Percentiles rank a stretch among this genome's conserved stretches.
Conservation (phyloP, 1,140 invertebrate species). For the Cryptotermes secundus region DNA sequence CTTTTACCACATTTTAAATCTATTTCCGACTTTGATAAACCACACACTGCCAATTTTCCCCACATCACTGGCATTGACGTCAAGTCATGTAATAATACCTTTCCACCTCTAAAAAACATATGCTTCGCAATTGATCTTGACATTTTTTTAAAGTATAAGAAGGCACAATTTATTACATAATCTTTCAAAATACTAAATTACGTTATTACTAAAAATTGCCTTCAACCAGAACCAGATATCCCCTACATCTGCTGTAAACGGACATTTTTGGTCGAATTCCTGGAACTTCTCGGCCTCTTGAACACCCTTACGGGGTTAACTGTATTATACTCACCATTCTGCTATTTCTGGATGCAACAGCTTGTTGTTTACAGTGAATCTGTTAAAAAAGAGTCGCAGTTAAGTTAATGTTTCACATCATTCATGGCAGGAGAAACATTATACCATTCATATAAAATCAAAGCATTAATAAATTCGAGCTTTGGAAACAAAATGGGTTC, state of each 20-base stretch:
- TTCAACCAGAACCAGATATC: neutral
- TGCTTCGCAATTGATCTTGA: slow-evolving; percentile 6
- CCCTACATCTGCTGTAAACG: neutral
- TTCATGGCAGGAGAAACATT: too few relatives aligned
- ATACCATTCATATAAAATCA: too few relatives aligned
- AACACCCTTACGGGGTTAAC: neutral
- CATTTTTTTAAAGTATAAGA: neutral
- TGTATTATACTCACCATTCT: slow-evolving; percentile 66
- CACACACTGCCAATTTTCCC: neutral
- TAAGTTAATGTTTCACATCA: neutral
- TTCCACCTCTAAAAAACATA: neutral
- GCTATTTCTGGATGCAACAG: slow-evolving; percentile 75
- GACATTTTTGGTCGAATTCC: neutral
- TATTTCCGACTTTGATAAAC: neutral
- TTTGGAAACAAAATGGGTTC: too few relatives aligned
- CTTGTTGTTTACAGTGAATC: slow-evolving; percentile 73
- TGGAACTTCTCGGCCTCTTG: neutral
- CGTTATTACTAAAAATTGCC: neutral
- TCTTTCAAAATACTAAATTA: neutral
- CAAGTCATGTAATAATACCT: neutral
- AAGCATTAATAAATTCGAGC: too few relatives aligned
- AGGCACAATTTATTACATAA: neutral
- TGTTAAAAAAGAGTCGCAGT: slow-evolving; percentile 55
- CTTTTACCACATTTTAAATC: slow-evolving; percentile 6
- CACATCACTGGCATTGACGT: neutral